These are phyloP conservation scores for Rhizomys pruinosus DNA, from an alignment of 2,113 vertebrate species.

Conservation along the genomic window DNA sequence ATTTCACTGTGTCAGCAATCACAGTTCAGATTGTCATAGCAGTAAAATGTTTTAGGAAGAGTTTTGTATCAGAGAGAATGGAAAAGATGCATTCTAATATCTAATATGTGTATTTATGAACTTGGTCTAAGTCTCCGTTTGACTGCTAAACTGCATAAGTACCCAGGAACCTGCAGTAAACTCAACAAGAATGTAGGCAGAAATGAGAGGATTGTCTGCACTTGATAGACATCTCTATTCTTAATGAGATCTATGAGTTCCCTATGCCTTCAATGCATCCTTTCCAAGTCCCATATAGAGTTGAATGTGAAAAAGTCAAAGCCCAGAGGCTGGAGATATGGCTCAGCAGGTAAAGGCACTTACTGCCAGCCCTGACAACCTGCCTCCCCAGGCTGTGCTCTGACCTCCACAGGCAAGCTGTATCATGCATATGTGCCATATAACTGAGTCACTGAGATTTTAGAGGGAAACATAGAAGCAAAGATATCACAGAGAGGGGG, in stretches of 20 bases:
- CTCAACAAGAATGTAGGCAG: not conserved
- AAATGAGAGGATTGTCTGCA: not conserved
- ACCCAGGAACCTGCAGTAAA: not conserved
- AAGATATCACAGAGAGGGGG: not conserved
- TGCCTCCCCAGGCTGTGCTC: not conserved
- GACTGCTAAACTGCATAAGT: not conserved
- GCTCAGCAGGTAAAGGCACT: not conserved
- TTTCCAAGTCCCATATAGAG: not conserved
- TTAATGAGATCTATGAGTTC: not conserved
- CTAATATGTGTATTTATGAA: not conserved
- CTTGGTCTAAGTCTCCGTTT: not conserved
- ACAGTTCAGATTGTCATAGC: conserved; percentile 31
- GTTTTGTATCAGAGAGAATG: not conserved
- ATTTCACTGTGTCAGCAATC: conserved; percentile 18
- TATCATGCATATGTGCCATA: not conserved
- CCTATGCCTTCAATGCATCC: not conserved
- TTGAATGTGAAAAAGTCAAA: not conserved
- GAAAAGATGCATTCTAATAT: not conserved
- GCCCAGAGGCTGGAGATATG: not conserved
- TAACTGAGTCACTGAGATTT: too few species aligned
- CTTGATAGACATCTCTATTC: not conserved
- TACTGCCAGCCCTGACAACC: not conserved
- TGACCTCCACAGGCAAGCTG: not conserved
- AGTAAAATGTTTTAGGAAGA: conserved; percentile 10
- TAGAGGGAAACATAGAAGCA: not conserved